Base-by-base conservation (phyloP, 2,113 vertebrate genomes). In the Anguilla rostrata region DNA sequence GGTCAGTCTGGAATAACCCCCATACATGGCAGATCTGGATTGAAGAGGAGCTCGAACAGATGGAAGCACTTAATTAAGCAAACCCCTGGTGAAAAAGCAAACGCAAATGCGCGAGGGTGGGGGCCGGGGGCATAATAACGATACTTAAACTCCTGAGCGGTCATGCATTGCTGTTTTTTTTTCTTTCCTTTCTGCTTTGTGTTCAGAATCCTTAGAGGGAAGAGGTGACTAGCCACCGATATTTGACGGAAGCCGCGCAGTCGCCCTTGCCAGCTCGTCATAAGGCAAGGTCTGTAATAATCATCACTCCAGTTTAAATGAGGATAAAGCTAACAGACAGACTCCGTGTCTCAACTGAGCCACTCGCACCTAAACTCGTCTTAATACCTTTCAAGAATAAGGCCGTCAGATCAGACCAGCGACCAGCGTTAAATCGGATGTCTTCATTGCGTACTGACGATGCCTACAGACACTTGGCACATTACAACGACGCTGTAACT, bases 321-420 rank as follows among this genome's bases (percentile, higher is more conserved):
- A 83, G 39, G 56, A 40, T 15, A 63, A n/a, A 1, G 9, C 71
- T 9, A 39, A 1, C 0, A 14, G 22, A 6, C 49, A 53, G n/a
- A 22, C 34, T 12, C 82, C 29, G 34, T 83, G 82, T 83, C 63
- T 83, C 82, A 39, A 83, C 57, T 60, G 8, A 83, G 39, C 56
- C 82, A 8, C n/a, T 39, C 56, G 56, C 34, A 29, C 56, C 20
- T 39, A 83, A 57, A 83, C n/a, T 75, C 71, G 34, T 39, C 14
- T 15, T 39, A 29, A 83, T 83, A 60, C 15, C 82, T 39, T 83
- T 83, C 53, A 20, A 15, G 29, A 39, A 39, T n/a, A 60, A 83
- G 53, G n/a, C 53, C 12, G 82, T 83, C 82, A 60, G 57, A 1
- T 57, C 53, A 57, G 53, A 83, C 49, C 49, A 8, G 39, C 22